Evolutionary conservation across 2,113 vertebrate genomes (phyloP), one percentile per base, ranked within the genome.

Genomic region (Spilogale gracilis): DNA sequence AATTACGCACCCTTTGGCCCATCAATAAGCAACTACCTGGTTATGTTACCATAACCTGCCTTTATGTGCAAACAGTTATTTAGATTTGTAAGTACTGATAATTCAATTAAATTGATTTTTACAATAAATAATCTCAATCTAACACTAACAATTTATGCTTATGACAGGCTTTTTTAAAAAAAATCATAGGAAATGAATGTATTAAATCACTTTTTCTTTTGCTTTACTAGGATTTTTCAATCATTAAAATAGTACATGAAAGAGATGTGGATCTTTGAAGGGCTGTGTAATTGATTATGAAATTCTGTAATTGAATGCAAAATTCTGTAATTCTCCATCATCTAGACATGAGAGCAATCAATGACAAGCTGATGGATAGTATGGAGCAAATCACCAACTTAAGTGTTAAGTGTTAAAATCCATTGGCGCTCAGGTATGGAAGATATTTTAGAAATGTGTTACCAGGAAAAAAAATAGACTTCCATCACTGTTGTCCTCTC

Each of bases 181-280:
- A 38, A 38, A 38, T 9, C 80, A 50, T 25, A 63, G 60, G 48
- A 50, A 97, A 95, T 71, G 56, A 76, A 82, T 43, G 2, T 25
- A 21, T 67, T n/a, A 93, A 83, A 88, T 74, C 1, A 10, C 52
- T 76, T 67, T 65, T 84, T 73, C 60, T 50, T 95, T 95, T 89
- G 58, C 82, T 69, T 90, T 90, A 50, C 56, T 87, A 32, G n/a
- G 63, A 80, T 60, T 94, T 89, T 78, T 20, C 80, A 95, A 6
- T 88, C 94, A 91, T 91, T 96, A 95, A 94, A 94, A 91, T 52
- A 95, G 76, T 86, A 30, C 86, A 94, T 84, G 18, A 76, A 97
- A 48, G 45, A 43, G 67, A 88, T 60, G 21, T 56, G 20, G 92
- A 69, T 25, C 60, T 9, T 82, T 92, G 56, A 89, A 82, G 74